A percentile compares a stretch with the other conserved stretches of the same genome.
Evolutionary conservation across 2,797 vertebrate genomes (phyloP).

Genomic region (Onychomys torridus): DNA sequence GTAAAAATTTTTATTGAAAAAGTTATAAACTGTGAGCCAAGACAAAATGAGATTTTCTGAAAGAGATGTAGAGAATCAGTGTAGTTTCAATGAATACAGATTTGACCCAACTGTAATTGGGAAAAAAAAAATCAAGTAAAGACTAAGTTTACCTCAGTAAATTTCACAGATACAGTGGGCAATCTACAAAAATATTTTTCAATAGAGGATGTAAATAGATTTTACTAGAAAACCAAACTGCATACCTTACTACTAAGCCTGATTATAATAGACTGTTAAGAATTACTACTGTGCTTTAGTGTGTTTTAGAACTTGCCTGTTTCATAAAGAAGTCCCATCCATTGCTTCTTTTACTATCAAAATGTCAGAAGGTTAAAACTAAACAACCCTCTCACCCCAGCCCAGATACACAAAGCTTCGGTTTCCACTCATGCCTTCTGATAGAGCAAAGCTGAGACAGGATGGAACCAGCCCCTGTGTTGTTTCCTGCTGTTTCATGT

Average conservation of each 20-base stretch:
- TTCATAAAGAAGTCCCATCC: neutral
- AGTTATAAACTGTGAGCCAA: conserved; percentile 5
- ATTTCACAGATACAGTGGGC: neutral
- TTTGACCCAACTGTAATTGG: neutral
- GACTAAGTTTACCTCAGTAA: neutral
- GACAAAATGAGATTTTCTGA: conserved; percentile 25
- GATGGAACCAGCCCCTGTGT: neutral
- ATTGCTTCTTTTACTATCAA: conserved; percentile 41
- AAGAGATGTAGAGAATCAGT: neutral
- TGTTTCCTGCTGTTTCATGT: conserved; percentile 12
- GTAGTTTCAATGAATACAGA: conserved; percentile 29
- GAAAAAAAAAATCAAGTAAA: neutral
- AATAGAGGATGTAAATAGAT: neutral
- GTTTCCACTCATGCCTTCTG: neutral
- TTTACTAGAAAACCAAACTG: neutral
- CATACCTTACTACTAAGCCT: neutral
- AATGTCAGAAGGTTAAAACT: neutral
- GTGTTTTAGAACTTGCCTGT: no score
- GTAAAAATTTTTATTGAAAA: conserved; percentile 38
- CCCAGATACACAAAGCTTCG: neutral
- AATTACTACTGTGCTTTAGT: neutral
- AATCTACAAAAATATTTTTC: neutral
- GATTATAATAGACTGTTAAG: neutral
- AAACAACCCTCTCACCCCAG: neutral
- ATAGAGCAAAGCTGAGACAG: neutral